A percentile compares a stretch with the other conserved stretches of the same genome.
These are phyloP conservation scores for Polypterus senegalus DNA, from an alignment of 2,113 vertebrate species.

Conservation along the genomic window DNA sequence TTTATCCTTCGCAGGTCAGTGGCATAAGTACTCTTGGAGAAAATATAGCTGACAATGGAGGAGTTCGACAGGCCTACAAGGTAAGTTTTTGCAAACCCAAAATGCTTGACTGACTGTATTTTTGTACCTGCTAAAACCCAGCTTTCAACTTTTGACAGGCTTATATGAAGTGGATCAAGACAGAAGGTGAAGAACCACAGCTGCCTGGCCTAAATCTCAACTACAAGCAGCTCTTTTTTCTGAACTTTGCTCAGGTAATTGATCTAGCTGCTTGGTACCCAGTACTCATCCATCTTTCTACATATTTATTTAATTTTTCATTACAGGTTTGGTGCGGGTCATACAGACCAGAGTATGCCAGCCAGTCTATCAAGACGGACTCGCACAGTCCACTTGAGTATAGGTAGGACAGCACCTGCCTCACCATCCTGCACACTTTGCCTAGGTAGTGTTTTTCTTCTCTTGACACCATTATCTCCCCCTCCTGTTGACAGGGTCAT, in stretches of 20 bases:
- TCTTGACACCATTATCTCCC: neutral
- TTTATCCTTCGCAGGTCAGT: slow-evolving; percentile 57
- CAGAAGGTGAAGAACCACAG: slow-evolving; percentile 63
- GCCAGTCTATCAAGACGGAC: slow-evolving; percentile 88
- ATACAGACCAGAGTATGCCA: slow-evolving; percentile 84
- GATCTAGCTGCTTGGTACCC: no score
- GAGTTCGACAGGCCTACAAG: slow-evolving; percentile 89
- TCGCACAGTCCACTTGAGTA: slow-evolving; percentile 90
- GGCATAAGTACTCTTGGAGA: slow-evolving; percentile 89
- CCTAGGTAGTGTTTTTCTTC: neutral
- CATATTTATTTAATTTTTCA: no score
- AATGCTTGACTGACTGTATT: no score
- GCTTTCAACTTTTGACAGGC: slow-evolving; percentile 46
- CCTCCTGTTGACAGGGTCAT: slow-evolving; percentile 57
- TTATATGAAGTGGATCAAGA: slow-evolving; percentile 77
- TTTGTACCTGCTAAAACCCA: no score
- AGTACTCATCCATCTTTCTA: no score
- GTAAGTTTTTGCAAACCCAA: slow-evolving; percentile 31
- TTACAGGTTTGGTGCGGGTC: slow-evolving; percentile 82
- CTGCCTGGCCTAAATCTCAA: slow-evolving; percentile 79
- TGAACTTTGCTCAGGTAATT: slow-evolving; percentile 89
- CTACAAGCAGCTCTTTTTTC: slow-evolving; percentile 85
- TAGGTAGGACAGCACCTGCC: slow-evolving; percentile 49
- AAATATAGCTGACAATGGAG: slow-evolving; percentile 93
- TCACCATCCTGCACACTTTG: neutral